Evolutionary conservation across 2,797 vertebrate genomes (phyloP).

Genomic region (Lophotriccus pileatus): DNA sequence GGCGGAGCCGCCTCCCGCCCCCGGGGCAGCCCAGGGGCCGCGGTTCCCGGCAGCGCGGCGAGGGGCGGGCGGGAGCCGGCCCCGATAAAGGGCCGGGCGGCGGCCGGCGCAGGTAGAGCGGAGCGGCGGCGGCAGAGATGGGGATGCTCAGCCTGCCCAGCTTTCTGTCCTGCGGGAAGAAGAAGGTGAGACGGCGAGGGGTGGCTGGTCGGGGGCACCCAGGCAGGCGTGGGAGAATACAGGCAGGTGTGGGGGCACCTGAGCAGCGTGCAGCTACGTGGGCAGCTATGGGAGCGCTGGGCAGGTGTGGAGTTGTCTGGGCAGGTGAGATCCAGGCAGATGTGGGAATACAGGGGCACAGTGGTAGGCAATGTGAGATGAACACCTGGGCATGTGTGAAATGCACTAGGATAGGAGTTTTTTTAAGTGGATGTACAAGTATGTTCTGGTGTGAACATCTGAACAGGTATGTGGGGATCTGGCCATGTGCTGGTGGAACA

Average conservation of each 20-base stretch:
- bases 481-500: not conserved
- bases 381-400: not conserved
- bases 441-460: not conserved
- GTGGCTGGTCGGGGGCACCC: not conserved
- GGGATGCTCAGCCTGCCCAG: slow-evolving; percentile 49
- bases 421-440: not conserved
- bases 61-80: not conserved
- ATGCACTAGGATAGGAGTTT: not conserved
- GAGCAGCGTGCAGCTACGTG: not conserved
- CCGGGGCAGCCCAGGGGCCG: not conserved
- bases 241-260: not conserved
- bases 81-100: not conserved
- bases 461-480: not conserved
- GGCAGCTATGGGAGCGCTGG: not conserved
- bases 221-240: not conserved
- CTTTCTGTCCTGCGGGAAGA: slow-evolving; percentile 60
- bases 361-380: not conserved
- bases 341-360: not conserved
- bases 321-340: not conserved
- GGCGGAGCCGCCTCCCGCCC: not conserved
- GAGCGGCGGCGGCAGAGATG: not conserved
- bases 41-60: not conserved
- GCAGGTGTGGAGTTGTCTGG: not conserved
- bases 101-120: not conserved
- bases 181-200: slow-evolving; percentile 54